A percentile compares a stretch with the other conserved stretches of the same genome.
phyloP scores from a whole-genome alignment of 2,113 vertebrate species.

The Pedionomus torquatus region DNA sequence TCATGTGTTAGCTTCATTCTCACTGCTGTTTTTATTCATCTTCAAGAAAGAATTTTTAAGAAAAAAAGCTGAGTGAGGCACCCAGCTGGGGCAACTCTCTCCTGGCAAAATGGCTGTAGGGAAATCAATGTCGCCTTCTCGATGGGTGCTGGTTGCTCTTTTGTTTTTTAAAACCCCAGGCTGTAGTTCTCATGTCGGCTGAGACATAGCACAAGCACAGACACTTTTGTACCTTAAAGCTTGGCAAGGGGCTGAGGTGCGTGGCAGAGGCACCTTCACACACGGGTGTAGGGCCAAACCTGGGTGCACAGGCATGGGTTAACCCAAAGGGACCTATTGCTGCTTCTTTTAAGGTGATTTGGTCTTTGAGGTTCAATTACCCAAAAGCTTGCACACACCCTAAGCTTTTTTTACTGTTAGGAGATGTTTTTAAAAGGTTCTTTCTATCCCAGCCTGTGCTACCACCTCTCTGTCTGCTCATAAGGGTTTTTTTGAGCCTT shows the following conservation, averaged over 20 bases:
- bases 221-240: not conserved
- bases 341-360: not conserved
- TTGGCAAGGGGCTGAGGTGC: not conserved
- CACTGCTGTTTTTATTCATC: not conserved
- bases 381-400: not conserved
- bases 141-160: not conserved
- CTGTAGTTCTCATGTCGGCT: not conserved
- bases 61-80: not conserved
- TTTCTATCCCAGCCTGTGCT: not conserved
- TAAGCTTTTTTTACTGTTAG: not conserved
- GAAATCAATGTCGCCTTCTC: not conserved
- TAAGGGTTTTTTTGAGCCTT: not conserved
- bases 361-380: not conserved
- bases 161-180: not conserved
- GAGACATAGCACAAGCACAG: constrained; percentile 13
- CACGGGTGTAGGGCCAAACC: too few species aligned
- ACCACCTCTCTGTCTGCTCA: not conserved
- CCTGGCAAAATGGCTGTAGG: fast-evolving
- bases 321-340: not conserved
- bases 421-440: not conserved
- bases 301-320: not conserved
- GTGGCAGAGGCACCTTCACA: not conserved
- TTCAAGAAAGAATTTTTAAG: too few species aligned
- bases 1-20: not conserved
- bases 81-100: not conserved